phyloP scores from a whole-genome alignment of 1,140 invertebrate genomes.

The Pseudomyrmex concolor region DNA sequence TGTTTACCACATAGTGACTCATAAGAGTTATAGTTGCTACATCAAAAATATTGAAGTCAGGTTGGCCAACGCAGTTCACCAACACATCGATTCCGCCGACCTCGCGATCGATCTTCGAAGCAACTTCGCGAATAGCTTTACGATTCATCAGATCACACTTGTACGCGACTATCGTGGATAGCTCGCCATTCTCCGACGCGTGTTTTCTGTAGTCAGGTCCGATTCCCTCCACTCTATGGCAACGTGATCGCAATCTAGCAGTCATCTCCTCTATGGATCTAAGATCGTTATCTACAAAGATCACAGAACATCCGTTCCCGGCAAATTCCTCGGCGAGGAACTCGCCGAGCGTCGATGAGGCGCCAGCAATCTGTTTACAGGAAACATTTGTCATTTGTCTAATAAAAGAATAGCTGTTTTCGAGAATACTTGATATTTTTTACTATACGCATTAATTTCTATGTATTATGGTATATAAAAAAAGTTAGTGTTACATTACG shows the following conservation, averaged over 20 bases:
- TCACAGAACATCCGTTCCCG: constrained; percentile 78
- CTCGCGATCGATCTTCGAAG: constrained; percentile 77
- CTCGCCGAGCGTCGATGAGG: constrained; percentile 77
- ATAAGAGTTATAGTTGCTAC: constrained; percentile 78
- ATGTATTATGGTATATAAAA: no score
- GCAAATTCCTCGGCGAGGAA: constrained; percentile 80
- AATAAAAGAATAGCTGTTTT: background rate
- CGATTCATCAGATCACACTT: constrained; percentile 77
- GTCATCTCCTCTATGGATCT: constrained; percentile 70
- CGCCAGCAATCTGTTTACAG: constrained; percentile 78
- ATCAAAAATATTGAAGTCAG: constrained; percentile 75
- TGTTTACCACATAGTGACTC: constrained; percentile 82
- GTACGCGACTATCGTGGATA: constrained; percentile 63
- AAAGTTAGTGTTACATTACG: no score
- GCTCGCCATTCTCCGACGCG: background rate
- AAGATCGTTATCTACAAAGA: constrained; percentile 79
- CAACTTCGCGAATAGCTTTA: constrained; percentile 73
- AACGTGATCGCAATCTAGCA: constrained; percentile 60
- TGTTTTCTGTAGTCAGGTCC: constrained; percentile 64
- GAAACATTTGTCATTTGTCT: constrained; percentile 1
- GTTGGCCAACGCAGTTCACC: constrained; percentile 78
- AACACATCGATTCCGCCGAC: constrained; percentile 81
- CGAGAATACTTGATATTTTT: background rate
- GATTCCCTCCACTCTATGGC: constrained; percentile 63
- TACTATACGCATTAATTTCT: background rate